Percentiles rank a stretch among this genome's conserved stretches.
Conservation (phyloP, 2,113 vertebrate species). For the Pluvianellus socialis region DNA sequence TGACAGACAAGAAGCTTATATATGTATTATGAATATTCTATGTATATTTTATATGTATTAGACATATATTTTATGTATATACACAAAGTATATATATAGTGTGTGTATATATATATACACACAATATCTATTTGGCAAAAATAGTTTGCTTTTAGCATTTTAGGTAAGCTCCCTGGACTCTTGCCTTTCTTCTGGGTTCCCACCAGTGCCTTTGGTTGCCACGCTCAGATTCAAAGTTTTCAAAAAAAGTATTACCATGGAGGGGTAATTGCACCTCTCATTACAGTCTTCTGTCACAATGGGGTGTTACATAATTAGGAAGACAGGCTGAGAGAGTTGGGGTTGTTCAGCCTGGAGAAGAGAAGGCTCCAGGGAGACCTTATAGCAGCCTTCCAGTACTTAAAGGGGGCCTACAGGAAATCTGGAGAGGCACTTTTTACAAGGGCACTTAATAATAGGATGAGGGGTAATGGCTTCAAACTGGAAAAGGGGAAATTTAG, state of each 20-base stretch:
- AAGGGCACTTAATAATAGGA: not conserved
- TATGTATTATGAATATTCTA: no score
- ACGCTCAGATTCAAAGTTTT: not conserved
- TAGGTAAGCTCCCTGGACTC: not conserved
- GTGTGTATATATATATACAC: no score
- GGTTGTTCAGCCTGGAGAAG: not conserved
- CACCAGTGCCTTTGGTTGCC: not conserved
- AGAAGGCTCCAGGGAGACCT: not conserved
- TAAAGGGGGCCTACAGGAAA: not conserved
- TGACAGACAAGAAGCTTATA: not conserved
- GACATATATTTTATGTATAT: no score
- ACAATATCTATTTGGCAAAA: not conserved
- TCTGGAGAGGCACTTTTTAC: not conserved
- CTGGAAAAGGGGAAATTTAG: not conserved
- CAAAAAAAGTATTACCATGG: not conserved
- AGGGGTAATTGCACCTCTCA: not conserved
- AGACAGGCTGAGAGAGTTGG: not conserved
- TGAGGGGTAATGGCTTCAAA: not conserved
- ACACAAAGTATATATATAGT: no score
- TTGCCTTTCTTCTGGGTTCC: not conserved
- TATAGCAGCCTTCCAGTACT: not conserved
- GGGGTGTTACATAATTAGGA: not conserved
- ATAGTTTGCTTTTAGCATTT: not conserved
- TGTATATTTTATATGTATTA: no score
- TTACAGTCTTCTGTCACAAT: not conserved